Conservation (phyloP, 2,113 vertebrate genomes). For the Podilymbus podiceps region DNA sequence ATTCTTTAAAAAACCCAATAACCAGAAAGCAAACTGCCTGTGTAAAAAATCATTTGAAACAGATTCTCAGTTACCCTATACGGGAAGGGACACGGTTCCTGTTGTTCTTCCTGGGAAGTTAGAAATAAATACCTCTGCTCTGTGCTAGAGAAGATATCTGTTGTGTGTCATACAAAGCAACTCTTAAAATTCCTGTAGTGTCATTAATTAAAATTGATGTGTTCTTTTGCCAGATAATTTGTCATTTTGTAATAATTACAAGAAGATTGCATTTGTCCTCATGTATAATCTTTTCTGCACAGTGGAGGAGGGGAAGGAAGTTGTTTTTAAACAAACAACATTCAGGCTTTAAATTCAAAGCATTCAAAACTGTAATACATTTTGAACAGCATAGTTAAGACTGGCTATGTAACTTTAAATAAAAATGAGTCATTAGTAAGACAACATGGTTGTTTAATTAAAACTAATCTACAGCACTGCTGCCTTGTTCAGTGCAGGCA, state of each 20-base stretch:
- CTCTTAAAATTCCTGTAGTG: not conserved
- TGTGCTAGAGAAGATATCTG: not conserved
- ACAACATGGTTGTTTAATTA: not conserved
- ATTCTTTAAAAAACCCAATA: not conserved
- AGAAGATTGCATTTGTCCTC: not conserved
- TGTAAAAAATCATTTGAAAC: not conserved
- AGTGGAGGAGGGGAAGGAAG: not conserved
- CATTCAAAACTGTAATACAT: not conserved
- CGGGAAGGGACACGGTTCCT: not conserved
- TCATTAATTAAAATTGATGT: not conserved
- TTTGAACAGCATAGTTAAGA: not conserved
- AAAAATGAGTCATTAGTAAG: not conserved
- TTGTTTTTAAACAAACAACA: not conserved
- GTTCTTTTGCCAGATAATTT: not conserved
- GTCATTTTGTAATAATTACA: not conserved
- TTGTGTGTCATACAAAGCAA: not conserved
- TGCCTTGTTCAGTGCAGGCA: not conserved
- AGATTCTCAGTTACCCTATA: not conserved
- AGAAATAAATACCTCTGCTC: not conserved
- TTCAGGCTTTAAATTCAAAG: not conserved
- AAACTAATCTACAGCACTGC: not conserved
- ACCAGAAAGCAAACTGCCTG: not conserved
- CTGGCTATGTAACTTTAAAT: not conserved
- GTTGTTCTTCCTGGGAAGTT: not conserved
- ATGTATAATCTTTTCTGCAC: not conserved